phyloP scores from a whole-genome alignment of 2,797 vertebrate species.

The Dromococcyx pavoninus region DNA sequence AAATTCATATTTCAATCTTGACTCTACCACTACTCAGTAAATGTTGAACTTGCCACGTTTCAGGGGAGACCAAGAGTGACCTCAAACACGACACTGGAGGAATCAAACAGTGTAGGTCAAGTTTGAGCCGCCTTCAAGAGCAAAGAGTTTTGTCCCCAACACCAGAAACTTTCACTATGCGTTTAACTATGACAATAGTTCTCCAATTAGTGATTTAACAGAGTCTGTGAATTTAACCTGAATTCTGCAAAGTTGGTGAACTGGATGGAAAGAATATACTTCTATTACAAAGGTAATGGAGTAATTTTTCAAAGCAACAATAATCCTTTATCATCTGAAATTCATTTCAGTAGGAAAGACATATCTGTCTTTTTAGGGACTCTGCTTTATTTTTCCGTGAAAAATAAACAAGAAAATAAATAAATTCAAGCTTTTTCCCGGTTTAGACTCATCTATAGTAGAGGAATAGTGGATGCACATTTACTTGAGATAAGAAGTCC shows the following conservation, averaged over 20 bases:
- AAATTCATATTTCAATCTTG: neutral
- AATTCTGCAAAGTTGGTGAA: neutral
- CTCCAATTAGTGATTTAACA: rapidly evolving
- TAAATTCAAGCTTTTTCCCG: rapidly evolving
- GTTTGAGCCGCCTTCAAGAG: neutral
- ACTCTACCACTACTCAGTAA: neutral
- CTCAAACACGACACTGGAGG: rapidly evolving
- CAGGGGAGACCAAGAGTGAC: neutral
- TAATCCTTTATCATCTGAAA: neutral
- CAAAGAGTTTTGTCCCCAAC: rapidly evolving
- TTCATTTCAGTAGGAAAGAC: neutral
- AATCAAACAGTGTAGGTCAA: neutral
- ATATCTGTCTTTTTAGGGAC: rapidly evolving
- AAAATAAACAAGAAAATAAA: neutral
- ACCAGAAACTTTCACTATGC: neutral
- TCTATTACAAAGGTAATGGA: neutral
- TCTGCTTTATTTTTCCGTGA: neutral
- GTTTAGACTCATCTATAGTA: neutral
- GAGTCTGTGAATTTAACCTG: neutral
- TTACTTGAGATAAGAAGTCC: neutral
- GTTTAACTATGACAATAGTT: neutral
- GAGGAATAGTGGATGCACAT: rapidly evolving
- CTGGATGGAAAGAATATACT: neutral
- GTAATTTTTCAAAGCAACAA: neutral
- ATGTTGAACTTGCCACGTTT: neutral